Base-by-base conservation (phyloP, 2,888 invertebrate genomes). In the Drosophila anceps region DNA sequence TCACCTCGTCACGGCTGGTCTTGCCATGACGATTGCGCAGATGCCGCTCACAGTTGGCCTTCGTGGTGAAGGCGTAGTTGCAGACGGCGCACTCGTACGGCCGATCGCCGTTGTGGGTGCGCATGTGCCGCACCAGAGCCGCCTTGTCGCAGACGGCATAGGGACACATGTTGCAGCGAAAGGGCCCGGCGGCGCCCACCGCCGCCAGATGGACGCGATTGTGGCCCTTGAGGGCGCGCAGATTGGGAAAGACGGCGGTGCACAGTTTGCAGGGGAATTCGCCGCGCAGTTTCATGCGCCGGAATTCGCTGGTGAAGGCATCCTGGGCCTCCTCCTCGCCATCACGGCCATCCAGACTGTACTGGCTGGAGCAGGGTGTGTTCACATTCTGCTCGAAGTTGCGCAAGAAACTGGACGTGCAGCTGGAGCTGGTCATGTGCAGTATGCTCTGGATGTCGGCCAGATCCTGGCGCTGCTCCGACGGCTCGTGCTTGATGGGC, bases 31-130 rank as follows among this genome's bases (percentile, higher is more conserved):
- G 95, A 92, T 98, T 98, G 77, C 98, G 94, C 84, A 98, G 94
- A 92, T 99, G 98, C 8, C 98, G 94, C 93, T 99, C 98, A 92
- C 99, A 99, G 92, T 99, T 98, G 1, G 98, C 98, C 93, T 98
- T 98, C 0, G 98, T 98, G 31, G 98, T 98, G 93, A 99, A 99
- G 4, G 98, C 98, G 91, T 98, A 98, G 90, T 97, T 97, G 93
- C 99, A 99, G n/a, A 98, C 95, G 0, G 96, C 96, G 91, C 98
- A 99, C 92, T 98, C 98, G 91, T 97, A 98, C 0, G 98, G 98
- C 13, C 98, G 94, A 88, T 98, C 98, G 0, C 98, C 98, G 91
- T 98, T 98, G 93, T 98, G 98, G 0, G 97, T 97, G 48, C 98
- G 94, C 95, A 98, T 96, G 91, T 98, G 98, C 24, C 98, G 95